Percentiles rank a stretch among this genome's conserved stretches.
Evolutionary conservation across 2,797 vertebrate genomes (phyloP).

Genomic region (Poecilia velifera): DNA sequence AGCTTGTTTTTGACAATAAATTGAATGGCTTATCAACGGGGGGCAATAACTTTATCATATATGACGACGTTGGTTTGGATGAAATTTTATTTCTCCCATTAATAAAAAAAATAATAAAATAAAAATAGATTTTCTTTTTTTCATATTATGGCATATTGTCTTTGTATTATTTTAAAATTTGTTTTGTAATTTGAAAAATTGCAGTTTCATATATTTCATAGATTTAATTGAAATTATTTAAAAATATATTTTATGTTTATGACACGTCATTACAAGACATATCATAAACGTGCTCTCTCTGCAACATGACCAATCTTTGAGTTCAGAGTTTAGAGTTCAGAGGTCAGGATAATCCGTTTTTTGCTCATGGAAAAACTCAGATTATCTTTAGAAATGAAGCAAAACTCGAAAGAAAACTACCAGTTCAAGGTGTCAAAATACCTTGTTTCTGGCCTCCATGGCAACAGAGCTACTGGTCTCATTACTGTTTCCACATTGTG

Average conservation of each 20-base stretch:
- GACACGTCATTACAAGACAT: conserved; percentile 6
- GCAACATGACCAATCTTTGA: conserved; percentile 6
- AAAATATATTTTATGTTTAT: conserved; percentile 19
- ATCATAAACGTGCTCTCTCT: conserved; percentile 23
- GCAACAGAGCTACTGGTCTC: conserved; percentile 81
- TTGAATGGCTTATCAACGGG: neutral
- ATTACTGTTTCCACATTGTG: conserved; percentile 76
- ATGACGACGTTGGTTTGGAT: neutral
- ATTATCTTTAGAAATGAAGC: conserved; percentile 56
- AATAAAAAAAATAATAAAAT: neutral
- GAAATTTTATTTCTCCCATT: neutral
- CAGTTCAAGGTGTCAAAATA: conserved; percentile 72
- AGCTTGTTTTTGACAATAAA: neutral
- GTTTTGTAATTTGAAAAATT: neutral
- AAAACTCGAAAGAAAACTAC: conserved; percentile 42
- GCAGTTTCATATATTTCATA: neutral
- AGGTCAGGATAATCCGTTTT: conserved; percentile 10
- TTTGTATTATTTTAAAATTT: neutral
- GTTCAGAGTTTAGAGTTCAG: conserved; percentile 25
- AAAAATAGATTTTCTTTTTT: neutral
- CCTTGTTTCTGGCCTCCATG: conserved; percentile 78
- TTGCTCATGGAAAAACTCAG: conserved; percentile 29
- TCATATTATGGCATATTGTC: neutral
- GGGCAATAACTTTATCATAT: neutral
- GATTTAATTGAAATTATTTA: conserved; percentile 20